Evolutionary conservation across 1,140 invertebrate species (phyloP).

Genomic region (Euglossa dilemma): DNA sequence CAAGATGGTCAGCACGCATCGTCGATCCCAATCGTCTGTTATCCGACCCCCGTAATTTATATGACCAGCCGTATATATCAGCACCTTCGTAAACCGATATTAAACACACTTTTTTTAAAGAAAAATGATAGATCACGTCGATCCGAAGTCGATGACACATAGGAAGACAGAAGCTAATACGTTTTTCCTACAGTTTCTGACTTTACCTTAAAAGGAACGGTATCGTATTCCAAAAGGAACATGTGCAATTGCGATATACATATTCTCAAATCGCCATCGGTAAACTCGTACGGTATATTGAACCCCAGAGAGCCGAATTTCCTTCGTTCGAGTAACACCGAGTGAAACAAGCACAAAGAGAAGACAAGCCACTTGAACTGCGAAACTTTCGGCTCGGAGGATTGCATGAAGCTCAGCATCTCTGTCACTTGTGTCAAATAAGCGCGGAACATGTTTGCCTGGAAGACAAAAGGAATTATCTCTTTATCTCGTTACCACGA

Average conservation of each 20-base stretch:
- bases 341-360: slow-evolving; percentile 89
- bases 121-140: too few species aligned
- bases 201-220: slow-evolving; percentile 85
- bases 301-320: slow-evolving; percentile 89
- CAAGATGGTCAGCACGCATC: slow-evolving; percentile 88
- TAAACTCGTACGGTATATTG: slow-evolving; percentile 91
- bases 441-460: slow-evolving; percentile 86
- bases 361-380: slow-evolving; percentile 87
- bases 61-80: slow-evolving; percentile 88
- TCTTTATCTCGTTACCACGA: background rate
- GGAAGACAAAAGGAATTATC: slow-evolving; percentile 44
- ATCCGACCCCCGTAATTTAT: slow-evolving; percentile 94
- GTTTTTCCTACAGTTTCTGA: too few species aligned
- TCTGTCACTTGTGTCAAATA: slow-evolving; percentile 83
- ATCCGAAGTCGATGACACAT: too few species aligned
- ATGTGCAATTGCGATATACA: slow-evolving; percentile 88
- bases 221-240: slow-evolving; percentile 86
- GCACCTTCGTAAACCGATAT: slow-evolving; percentile 79
- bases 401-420: slow-evolving; percentile 83
- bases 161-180: too few species aligned
- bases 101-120: too few species aligned
- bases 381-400: slow-evolving; percentile 81
- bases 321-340: slow-evolving; percentile 86
- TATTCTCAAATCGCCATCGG: slow-evolving; percentile 88
- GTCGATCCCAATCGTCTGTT: slow-evolving; percentile 92